These are phyloP conservation scores for Xestia c-nigrum DNA, from an alignment of 2,888 invertebrate genomes.

Conservation along the genomic window DNA sequence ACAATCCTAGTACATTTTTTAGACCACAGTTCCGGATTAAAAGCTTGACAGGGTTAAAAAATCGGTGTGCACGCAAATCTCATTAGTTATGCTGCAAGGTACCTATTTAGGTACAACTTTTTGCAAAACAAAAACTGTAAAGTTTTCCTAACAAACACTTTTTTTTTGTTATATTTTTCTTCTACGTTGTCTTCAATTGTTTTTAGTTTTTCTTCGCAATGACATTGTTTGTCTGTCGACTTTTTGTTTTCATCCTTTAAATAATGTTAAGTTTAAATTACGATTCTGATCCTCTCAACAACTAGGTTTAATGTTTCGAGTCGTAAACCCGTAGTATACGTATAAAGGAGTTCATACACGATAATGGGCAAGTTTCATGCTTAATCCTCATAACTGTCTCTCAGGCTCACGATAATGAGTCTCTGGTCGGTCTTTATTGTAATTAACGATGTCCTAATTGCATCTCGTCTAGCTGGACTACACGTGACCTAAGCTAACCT, in stretches of 20 bases:
- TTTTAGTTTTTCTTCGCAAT: constrained; percentile 11
- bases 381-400: constrained; percentile 64
- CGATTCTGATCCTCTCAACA: neutral
- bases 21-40: constrained; percentile 8
- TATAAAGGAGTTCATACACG: constrained; percentile 19
- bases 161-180: constrained; percentile 17
- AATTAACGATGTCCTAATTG: constrained; percentile 76
- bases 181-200: neutral
- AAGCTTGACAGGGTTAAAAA: constrained; percentile 8
- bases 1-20: constrained; percentile 18
- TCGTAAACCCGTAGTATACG: constrained; percentile 9
- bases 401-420: constrained; percentile 69
- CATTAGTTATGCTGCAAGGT: constrained; percentile 41
- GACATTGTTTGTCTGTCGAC: neutral
- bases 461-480: constrained; percentile 55
- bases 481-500: constrained; percentile 45
- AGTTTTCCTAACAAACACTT: constrained; percentile 2
- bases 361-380: constrained; percentile 44
- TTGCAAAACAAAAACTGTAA: constrained; percentile 17
- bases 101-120: constrained; percentile 28
- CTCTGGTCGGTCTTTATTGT: constrained; percentile 68
- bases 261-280: constrained; percentile 13
- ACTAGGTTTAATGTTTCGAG: constrained; percentile 15
- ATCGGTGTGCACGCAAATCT: constrained; percentile 9
- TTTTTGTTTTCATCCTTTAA: constrained; percentile 15